Conservation (phyloP, 2,888 invertebrate species). For the Sinotaia quadrata region DNA sequence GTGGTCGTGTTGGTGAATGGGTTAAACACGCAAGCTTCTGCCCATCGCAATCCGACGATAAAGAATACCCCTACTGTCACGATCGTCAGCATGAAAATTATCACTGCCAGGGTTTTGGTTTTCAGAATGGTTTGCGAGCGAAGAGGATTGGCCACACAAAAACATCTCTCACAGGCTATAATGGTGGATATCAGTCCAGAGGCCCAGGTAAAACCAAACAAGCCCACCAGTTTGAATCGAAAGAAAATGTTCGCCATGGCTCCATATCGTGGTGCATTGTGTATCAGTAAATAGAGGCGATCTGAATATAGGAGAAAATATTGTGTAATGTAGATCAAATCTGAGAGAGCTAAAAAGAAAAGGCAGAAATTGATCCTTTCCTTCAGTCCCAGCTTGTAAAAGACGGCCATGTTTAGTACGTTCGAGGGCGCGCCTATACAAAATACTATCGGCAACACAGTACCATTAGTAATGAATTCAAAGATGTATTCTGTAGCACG, state of each 20-base stretch:
- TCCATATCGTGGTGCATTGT: background rate
- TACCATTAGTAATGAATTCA: slow-evolving; percentile 4
- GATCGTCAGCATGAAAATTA: background rate
- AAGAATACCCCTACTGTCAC: background rate
- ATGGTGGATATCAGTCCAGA: slow-evolving; percentile 11
- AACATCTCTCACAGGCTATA: slow-evolving; percentile 23
- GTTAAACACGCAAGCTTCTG: slow-evolving; percentile 4
- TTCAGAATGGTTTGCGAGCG: slow-evolving; percentile 11
- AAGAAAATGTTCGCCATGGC: background rate
- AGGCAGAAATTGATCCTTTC: slow-evolving; percentile 23
- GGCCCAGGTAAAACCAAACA: slow-evolving; percentile 18
- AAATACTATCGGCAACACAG: slow-evolving; percentile 12
- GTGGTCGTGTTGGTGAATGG: background rate
- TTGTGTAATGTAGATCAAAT: slow-evolving; percentile 6
- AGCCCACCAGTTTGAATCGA: slow-evolving; percentile 1
- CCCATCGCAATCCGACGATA: background rate
- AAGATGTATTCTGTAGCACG: slow-evolving; percentile 4
- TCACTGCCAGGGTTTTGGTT: slow-evolving; percentile 12
- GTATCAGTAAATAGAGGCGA: slow-evolving; percentile 2
- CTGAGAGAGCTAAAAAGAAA: slow-evolving; percentile 9
- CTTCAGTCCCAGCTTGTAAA: slow-evolving; percentile 11
- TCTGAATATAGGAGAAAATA: slow-evolving; percentile 1
- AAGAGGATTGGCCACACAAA: slow-evolving; percentile 18
- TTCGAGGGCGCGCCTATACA: slow-evolving; percentile 13
- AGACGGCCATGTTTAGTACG: slow-evolving; percentile 21